Evolutionary conservation across 2,113 vertebrate species (phyloP), one percentile per base, ranked within the genome.

Genomic region (Notarius lentiginosus): DNA sequence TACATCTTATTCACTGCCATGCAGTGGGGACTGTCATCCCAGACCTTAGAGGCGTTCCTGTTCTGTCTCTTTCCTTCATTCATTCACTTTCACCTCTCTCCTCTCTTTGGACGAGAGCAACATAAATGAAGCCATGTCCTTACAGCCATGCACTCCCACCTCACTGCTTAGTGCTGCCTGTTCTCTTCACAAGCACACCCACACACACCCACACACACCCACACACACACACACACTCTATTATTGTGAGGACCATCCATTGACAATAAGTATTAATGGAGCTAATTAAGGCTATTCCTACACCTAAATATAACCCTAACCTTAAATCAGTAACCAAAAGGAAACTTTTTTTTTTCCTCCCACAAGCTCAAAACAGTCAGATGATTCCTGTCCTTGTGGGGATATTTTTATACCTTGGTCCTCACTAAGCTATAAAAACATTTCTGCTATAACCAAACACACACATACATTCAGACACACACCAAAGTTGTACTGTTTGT

Each of bases 1-100:
- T 96, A 95, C 96, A 96, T 96, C 96, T 96, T 96, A 96, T 95
- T 95, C 95, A 94, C 96, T 97, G 96, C 96, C 95, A 96, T 95
- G 94, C 95, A 18, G 34, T 82, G 61, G 61, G 51, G 61, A 65
- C 22, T 65, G 80, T 65, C 80, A 82, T 82, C 41, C n/a, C 20
- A 18, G 95, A 95, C 94, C 96, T 95, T 93, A 95, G 95, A 53
- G 49, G n/a, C 17, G 14, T 53, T 56, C 51, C 92, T 93, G 91
- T 92, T 95, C 93, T 93, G 95, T 95, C 95, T 93, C 93, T 92
- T 92, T 95, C 93, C 70, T 73, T 73, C 3, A 1, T 9, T 73
- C 70, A 73, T 47, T 47, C 70, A 41, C 34, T 41, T 70, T 12
- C 20, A 93, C n/a, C 49, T 49, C 55, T 88, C 24, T 82, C 77